Base-by-base conservation (phyloP, 1,140 invertebrate species). In the Drosophila auraria region DNA sequence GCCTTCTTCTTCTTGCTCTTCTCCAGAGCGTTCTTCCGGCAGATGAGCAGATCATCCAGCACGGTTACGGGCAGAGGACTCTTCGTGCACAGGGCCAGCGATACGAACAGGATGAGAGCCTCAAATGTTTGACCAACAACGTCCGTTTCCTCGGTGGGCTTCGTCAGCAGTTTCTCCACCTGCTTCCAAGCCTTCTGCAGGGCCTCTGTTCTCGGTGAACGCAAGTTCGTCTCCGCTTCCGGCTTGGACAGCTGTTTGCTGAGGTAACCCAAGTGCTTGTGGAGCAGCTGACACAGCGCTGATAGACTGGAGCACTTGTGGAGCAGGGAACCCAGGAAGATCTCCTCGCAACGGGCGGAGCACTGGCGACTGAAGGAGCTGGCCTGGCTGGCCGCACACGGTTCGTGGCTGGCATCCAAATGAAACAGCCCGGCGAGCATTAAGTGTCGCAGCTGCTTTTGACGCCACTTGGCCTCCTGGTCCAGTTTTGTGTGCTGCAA, bases 21-120 rank as follows among this genome's bases (percentile, higher is more conserved):
- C 2, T 63, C 38, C 4, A 81, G 44, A 2, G 83, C 83, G 15
- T 70, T 62, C 11, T 81, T 45, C 15, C 73, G 77, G 33, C 84
- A 89, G 3, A 60, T 71, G 1, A 90, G 17, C 15, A 89, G 25
- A 60, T 89, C 84, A 1, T 63, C 58, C 8, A 89, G 3, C 1
- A 76, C 30, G 0, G 51, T 42, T 0, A 63, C 42, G 1, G 62
- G 20, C 1, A 78, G 5, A 6, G n/a, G 47, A 25, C 50, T 69
- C 20, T 47, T 60, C 1, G 70, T 73, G n/a, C 57, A 56, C 33
- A 69, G 47, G 6, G 78, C 63, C 44, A 89, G 15, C 0, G 62
- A 71, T 4, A 90, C 30, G 11, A 84, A 81, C 12, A 89, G 20
- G 8, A 84, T 79, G 0, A 89, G 30, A 3, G 70, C 73, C 68